Base-by-base conservation (phyloP, 2,113 vertebrate genomes). In the Chlorocebus sabaeus region DNA sequence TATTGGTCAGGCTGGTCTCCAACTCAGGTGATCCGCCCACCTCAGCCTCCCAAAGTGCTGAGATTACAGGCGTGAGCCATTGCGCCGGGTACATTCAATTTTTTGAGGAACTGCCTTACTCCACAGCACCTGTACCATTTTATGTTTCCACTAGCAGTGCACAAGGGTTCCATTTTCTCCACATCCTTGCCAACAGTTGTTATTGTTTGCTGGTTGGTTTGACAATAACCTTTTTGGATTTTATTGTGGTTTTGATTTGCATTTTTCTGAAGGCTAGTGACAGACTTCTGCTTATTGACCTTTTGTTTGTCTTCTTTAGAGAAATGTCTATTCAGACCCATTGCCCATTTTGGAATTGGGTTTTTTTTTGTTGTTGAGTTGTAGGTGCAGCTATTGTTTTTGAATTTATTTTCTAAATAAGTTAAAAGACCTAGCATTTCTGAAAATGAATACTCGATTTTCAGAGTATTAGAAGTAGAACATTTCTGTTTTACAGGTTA, bases 391-490 rank as follows among this genome's bases (percentile, higher is more conserved):
- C 75, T 73, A 23, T 18, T 61, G n/a, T 84, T 84, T 88, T 82
- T 38, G 45, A 80, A 73, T 48, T 75, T 91, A 89, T 59, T 88
- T 95, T 93, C 22, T 68, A 76, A 3, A 13, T 95, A 32, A 57
- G 22, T 93, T 79, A 83, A 86, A 90, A 96, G 94, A 92, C 17
- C 23, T 97, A 84, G 89, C 2, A 22, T 43, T 89, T 96, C 68
- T 88, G 78, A 90, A 94, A 79, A 89, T 90, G 50, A 89, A 64
- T 75, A 75, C 23, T 93, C 11, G 59, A 92, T 40, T 50, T 68
- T 17, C 93, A 45, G 45, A 45, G 45, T 68, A 45, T 40, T 12
- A 20, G 68, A 91, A 90, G 48, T 52, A 92, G 83, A 80, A 92
- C 93, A 76, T 79, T 82, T 73, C 35, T 75, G 27, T 85, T 92